Base-by-base conservation (phyloP, 2,888 invertebrate genomes). In the Apamea crenata region DNA sequence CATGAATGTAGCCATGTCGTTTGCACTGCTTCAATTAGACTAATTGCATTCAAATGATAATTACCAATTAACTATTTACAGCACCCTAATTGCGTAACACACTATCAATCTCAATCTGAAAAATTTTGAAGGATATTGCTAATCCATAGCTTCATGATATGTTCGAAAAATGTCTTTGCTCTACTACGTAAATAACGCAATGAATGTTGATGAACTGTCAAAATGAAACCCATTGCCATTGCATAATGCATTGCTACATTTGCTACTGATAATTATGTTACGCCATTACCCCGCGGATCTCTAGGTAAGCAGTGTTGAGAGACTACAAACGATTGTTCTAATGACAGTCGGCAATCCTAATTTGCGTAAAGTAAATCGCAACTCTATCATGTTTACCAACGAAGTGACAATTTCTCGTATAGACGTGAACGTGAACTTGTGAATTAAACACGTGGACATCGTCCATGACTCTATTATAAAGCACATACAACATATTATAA, bases 221-320 rank as follows among this genome's bases (percentile, higher is more conserved):
- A 36, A 36, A 36, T 36, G 5, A 36, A 36, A 36, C 36, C 36
- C 5, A 36, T 36, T 36, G n/a, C n/a, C n/a, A n/a, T n/a, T n/a
- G n/a, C n/a, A n/a, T n/a, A n/a, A n/a, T n/a, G n/a, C n/a, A n/a
- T n/a, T n/a, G n/a, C n/a, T n/a, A n/a, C n/a, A n/a, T n/a, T n/a
- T n/a, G 5, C 36, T 36, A 36, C 36, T 36, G 36, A 1, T 36
- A 36, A 5, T 36, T 36, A 5, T 36, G 36, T 36, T 36, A 36
- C 36, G 5, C 36, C 4, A 36, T 5, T 36, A 36, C 36, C 36
- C 5, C 36, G 36, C 36, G 18, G 16, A 18, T 40, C 21, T 10
- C 5, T 80, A 53, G 12, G 36, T 47, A 59, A 29, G 36, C 36
- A 78, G 56, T n/a, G 29, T 59, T 59, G 29, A 14, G 79, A 79